Evolutionary conservation across 2,888 invertebrate genomes (phyloP), one percentile per base, ranked within the genome.

Genomic region (Ecliptopera silaceata): DNA sequence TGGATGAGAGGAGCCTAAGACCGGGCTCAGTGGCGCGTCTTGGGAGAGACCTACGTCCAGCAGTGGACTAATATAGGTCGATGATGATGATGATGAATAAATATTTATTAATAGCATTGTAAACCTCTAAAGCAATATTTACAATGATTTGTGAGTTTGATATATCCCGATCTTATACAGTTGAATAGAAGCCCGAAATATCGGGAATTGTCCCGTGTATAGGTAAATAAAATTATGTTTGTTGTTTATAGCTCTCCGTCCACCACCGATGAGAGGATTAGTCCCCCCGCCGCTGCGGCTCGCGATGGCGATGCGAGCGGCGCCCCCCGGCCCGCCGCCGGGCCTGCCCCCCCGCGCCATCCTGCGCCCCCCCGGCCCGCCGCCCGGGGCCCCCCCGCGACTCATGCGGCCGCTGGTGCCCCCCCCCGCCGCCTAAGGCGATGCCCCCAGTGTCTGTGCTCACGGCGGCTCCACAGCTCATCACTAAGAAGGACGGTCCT

Each of bases 401-500:
- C 74, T 81, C 64, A 69, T 85, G 56, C 79, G 95, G 0, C 93
- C 95, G 0, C 91, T 93, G 38, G 90, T 88, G 42, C 93, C 94
- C 12, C 93, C n/a, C 93, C n/a, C 93, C 93, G 48, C 87, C 87
- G 62, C 84, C 83, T 36, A 81, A 80, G 46, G 66, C 66, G 8
- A 60, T 73, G 60, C 77, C 83, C 8, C 91, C 86, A 0, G 94
- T 95, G 1, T 96, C 96, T 66, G 96, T 97, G 22, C 88, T 97
- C 17, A 94, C 95, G 8, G 97, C 97, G 0, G 97, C 95, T 0
- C 97, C 97, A 11, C 96, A 96, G 75, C 92, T 97, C 26, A 95
- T 96, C 71, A 94, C 94, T 64, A 93, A 96, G 60, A 94, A 94
- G 69, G 95, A 94, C 59, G 93, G 93, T 1, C 92, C 92, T 41